Base-by-base conservation (phyloP, 2,888 invertebrate species). In the Andrena flavipes region DNA sequence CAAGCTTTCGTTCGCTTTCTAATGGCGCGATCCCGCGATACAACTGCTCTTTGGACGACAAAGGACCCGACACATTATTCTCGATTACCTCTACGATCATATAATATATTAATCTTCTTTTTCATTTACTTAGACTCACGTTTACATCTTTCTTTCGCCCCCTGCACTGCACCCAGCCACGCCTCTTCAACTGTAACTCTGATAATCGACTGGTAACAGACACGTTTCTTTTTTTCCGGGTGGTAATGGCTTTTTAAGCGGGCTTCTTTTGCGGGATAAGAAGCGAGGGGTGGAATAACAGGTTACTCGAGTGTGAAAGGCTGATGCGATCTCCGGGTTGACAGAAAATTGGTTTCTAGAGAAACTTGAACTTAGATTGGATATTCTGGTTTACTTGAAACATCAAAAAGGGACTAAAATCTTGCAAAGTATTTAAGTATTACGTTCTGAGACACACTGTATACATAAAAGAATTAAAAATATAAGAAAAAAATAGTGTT, bases 11-110 rank as follows among this genome's bases (percentile, higher is more conserved):
- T 56, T 76, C 64, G 30, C n/a, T 16, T 67, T 42, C 69, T 81
- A 64, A 75, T 54, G 56, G 68, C 73, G 62, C 73, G 48, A 76
- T 59, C 56, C 67, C 73, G 69, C 72, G 68, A 76, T 76, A 76
- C 68, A 82, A 77, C 64, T 62, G 26, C 76, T 76, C 77, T 59
- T 76, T 71, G 72, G 78, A 84, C 84, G 84, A 82, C 72, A 65
- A 80, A 68, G 82, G 76, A 80, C 65, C 83, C 73, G 65, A 74
- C 70, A 70, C 74, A 71, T 79, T 76, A 76, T 68, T 68, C 82
- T 71, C 68, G 74, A 77, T 81, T 76, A 87, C 51, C 81, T 74
- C 78, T 84, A 81, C 81, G 63, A 80, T 70, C 74, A n/a, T 81
- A 84, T 81, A 74, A 82, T 82, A 77, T 83, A 83, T 72, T 82